phyloP scores from a whole-genome alignment of 2,888 invertebrate genomes.

The Atethmia centrago region DNA sequence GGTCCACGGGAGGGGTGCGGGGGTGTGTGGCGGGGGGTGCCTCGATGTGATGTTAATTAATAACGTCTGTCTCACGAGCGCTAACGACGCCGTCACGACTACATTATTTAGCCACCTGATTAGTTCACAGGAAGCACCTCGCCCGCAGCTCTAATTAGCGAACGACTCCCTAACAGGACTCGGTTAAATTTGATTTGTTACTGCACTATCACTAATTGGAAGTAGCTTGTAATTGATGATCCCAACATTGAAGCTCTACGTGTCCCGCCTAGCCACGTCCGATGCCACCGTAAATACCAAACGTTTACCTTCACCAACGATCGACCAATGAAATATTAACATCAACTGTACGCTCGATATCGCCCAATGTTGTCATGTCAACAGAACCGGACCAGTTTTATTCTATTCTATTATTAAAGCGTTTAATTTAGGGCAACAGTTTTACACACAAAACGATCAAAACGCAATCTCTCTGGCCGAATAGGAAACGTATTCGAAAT shows the following conservation, averaged over 20 bases:
- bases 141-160: constrained; percentile 88
- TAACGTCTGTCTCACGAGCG: constrained; percentile 89
- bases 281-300: constrained; percentile 56
- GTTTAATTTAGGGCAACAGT: constrained; percentile 90
- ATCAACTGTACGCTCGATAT: constrained; percentile 73
- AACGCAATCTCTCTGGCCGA: constrained; percentile 88
- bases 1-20: constrained; percentile 56
- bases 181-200: constrained; percentile 86
- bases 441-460: constrained; percentile 89
- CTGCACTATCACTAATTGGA: constrained; percentile 88
- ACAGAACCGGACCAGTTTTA: constrained; percentile 81
- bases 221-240: constrained; percentile 84
- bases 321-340: constrained; percentile 83
- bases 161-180: constrained; percentile 79
- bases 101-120: constrained; percentile 90
- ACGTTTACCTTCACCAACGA: constrained; percentile 78
- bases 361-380: constrained; percentile 76
- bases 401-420: constrained; percentile 89
- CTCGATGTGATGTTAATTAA: constrained; percentile 88
- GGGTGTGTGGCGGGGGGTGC: constrained; percentile 61
- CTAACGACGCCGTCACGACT: constrained; percentile 89
- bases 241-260: constrained; percentile 74
- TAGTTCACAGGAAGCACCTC: constrained; percentile 85
- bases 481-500: constrained; percentile 90
- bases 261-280: constrained; percentile 65